Conservation (phyloP, 2,888 invertebrate genomes). For the Microchrysa polita region DNA sequence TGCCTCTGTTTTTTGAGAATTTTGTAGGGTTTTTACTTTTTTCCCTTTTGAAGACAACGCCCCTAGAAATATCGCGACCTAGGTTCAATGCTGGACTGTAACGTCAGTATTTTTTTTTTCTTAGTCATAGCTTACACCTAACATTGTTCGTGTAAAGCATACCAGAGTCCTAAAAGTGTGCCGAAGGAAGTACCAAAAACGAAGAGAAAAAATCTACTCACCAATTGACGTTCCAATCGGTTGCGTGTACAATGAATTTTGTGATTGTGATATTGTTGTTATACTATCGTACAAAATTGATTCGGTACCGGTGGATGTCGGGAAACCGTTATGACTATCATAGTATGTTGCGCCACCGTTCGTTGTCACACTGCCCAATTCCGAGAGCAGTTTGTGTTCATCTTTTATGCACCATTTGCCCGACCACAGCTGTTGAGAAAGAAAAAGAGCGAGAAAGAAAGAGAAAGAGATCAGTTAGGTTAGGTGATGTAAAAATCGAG, state of each 20-base stretch:
- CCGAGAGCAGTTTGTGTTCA: constrained; percentile 86
- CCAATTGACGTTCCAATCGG: constrained; percentile 77
- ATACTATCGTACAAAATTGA: constrained; percentile 75
- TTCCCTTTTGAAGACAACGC: too few species aligned
- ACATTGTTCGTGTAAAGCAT: too few species aligned
- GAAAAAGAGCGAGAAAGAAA: not conserved
- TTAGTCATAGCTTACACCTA: too few species aligned
- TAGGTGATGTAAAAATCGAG: not conserved
- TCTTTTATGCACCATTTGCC: constrained; percentile 92
- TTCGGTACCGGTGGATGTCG: constrained; percentile 63
- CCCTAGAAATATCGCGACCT: too few species aligned
- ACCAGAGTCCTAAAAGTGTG: too few species aligned
- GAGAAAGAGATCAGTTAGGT: not conserved
- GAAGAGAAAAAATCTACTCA: constrained; percentile 62
- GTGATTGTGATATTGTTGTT: constrained; percentile 78
- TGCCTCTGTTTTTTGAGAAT: too few species aligned
- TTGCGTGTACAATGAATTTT: constrained; percentile 79
- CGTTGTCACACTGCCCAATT: constrained; percentile 72
- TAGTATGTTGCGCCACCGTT: constrained; percentile 66
- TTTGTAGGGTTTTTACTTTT: too few species aligned
- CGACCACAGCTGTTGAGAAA: constrained; percentile 80
- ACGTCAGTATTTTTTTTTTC: too few species aligned
- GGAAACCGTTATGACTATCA: constrained; percentile 64
- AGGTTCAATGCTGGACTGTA: too few species aligned
- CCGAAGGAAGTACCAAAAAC: too few species aligned